phyloP scores from a whole-genome alignment of 2,113 vertebrate species.

The Hucho hucho region DNA sequence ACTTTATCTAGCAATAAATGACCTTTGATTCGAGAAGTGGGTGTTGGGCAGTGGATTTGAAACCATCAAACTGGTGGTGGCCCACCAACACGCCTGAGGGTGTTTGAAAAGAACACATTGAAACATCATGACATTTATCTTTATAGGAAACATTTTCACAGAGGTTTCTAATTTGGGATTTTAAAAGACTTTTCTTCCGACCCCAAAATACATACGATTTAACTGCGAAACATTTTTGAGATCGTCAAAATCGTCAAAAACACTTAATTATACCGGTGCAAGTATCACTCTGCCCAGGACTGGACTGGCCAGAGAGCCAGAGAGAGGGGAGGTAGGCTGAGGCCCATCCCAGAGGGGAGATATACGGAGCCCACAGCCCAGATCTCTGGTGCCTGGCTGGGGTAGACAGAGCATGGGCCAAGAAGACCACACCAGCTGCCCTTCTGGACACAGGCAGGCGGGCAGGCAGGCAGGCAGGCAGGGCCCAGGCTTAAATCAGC shows the following conservation, averaged over 20 bases:
- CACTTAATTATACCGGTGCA: background rate
- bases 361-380: conserved; percentile 10
- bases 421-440: conserved; percentile 15
- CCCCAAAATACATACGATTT: background rate
- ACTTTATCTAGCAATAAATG: conserved; percentile 58
- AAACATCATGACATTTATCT: no score
- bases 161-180: conserved; percentile 25
- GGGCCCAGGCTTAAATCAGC: conserved; percentile 3
- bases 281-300: background rate
- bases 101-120: no score
- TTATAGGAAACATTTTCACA: conserved; percentile 43
- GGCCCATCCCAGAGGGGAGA: conserved; percentile 1
- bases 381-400: conserved; percentile 4
- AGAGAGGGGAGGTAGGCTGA: background rate
- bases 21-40: conserved; percentile 72
- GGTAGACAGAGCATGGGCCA: conserved; percentile 1
- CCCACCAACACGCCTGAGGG: no score
- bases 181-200: conserved; percentile 25
- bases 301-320: background rate
- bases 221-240: background rate
- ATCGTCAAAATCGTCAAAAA: background rate
- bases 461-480: conserved; percentile 14
- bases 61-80: conserved; percentile 16
- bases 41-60: conserved; percentile 63
- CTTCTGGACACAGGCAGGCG: background rate